Base-by-base conservation (phyloP, 2,113 vertebrate species). In the Potamarius usumacintae region DNA sequence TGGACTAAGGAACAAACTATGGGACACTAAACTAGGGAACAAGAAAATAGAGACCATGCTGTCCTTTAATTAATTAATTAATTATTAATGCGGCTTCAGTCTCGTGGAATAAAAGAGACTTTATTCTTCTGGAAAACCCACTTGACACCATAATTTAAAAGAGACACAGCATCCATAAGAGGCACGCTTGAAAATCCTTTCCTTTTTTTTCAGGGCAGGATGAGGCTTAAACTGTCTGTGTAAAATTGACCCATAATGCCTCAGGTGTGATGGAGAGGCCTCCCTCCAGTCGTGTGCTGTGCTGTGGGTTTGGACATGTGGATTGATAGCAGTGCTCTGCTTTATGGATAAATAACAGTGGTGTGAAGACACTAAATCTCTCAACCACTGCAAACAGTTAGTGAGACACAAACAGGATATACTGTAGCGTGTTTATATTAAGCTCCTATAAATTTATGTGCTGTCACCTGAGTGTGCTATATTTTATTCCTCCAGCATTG, bases 371-470 rank as follows among this genome's bases (percentile, higher is more conserved):
- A 78, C 30, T 42, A 57, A 83, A 65, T 6, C 57, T 65, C 50
- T 79, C 30, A 48, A 34, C 1, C 25, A n/a, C 27, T 77, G 63
- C 84, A 88, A 87, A 91, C 67, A 88, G 86, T 87, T 2, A 79
- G 71, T 65, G 76, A 89, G 79, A 90, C 86, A 71, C 78, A 89
- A 69, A 85, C 58, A 85, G 48, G 89, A 90, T 80, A 42, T 42
- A 42, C 42, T 42, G 88, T 82, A 91, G 89, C 83, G 79, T 86
- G 84, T 88, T 87, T 89, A 91, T 89, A 92, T 91, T 79, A 89
- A 90, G 82, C 34, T 88, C 76, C 85, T 89, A 80, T 82, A 88
- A 86, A 92, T 92, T 91, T 77, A 90, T 90, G 91, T 84, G 90
- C 88, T 62, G 87, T 89, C 87, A 86, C 91, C 92, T 60, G 20